These are phyloP conservation scores for Butorides virescens DNA, from an alignment of 2,113 vertebrate species.

Conservation along the genomic window DNA sequence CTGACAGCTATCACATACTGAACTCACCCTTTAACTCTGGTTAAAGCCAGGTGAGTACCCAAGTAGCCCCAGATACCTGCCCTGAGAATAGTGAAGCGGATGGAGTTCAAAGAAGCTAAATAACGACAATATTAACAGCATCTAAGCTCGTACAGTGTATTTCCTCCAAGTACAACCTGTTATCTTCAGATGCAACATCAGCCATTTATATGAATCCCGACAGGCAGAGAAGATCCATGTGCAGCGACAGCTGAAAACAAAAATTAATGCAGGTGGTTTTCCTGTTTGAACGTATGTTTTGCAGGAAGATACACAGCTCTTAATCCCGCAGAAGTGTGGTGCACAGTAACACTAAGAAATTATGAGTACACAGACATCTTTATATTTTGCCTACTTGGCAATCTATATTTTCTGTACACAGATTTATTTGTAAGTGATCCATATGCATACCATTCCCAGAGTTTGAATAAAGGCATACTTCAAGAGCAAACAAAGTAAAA, in stretches of 20 bases:
- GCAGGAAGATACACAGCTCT: not conserved
- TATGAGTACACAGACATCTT: conserved; percentile 10
- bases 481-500: not conserved
- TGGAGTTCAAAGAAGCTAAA: not conserved
- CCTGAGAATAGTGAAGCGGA: not conserved
- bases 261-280: conserved; percentile 8
- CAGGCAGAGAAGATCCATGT: not conserved
- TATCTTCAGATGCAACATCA: not conserved
- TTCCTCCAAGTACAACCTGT: not conserved
- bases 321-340: not conserved
- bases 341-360: not conserved
- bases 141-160: not conserved
- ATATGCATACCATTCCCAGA: conserved; percentile 10
- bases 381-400: conserved; percentile 50
- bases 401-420: conserved; percentile 41
- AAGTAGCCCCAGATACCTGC: not conserved
- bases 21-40: not conserved
- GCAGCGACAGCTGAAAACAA: not conserved
- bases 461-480: not conserved
- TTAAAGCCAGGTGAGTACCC: not conserved
- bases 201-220: not conserved
- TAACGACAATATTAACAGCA: not conserved
- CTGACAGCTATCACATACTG: not conserved
- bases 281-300: not conserved
- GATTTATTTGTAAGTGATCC: conserved; percentile 48